These are phyloP conservation scores for Drosophila chauvacae DNA, from an alignment of 1,140 invertebrate species.

Conservation along the genomic window DNA sequence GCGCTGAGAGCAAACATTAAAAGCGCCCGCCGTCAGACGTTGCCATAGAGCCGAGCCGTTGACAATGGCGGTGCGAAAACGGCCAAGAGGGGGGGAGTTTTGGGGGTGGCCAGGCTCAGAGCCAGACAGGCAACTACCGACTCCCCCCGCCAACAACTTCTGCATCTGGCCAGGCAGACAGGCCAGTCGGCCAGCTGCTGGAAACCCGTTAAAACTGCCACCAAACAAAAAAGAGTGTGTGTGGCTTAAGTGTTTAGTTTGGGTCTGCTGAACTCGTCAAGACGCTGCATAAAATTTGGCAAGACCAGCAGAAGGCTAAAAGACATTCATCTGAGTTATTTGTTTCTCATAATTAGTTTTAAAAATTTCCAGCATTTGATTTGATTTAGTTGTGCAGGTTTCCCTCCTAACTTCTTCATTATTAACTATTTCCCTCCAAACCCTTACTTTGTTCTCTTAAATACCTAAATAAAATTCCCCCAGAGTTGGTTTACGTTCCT, in stretches of 20 bases:
- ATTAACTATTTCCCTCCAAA: neutral
- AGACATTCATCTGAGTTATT: neutral
- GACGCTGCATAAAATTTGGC: constrained; percentile 23
- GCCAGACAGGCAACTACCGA: constrained; percentile 30
- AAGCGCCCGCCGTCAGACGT: constrained; percentile 56
- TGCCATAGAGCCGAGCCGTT: constrained; percentile 20
- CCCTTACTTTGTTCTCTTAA: neutral
- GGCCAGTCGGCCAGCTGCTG: constrained; percentile 56
- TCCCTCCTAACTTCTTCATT: neutral
- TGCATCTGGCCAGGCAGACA: constrained; percentile 12
- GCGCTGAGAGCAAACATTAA: constrained; percentile 58
- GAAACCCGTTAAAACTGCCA: constrained; percentile 69
- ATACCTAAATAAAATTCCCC: neutral
- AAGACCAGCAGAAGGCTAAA: neutral
- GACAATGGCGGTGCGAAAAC: constrained; percentile 64
- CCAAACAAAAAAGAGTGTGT: constrained; percentile 42
- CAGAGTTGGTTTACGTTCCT: neutral
- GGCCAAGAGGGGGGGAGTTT: constrained; percentile 7
- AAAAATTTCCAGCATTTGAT: neutral
- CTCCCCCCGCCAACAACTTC: neutral
- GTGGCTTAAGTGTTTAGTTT: constrained; percentile 27
- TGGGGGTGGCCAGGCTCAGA: constrained; percentile 29
- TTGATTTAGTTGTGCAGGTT: too few relatives aligned
- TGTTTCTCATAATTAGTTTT: too few relatives aligned
- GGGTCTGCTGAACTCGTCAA: constrained; percentile 32